Conservation (phyloP, 2,113 vertebrate genomes). For the Paradisaea rubra region DNA sequence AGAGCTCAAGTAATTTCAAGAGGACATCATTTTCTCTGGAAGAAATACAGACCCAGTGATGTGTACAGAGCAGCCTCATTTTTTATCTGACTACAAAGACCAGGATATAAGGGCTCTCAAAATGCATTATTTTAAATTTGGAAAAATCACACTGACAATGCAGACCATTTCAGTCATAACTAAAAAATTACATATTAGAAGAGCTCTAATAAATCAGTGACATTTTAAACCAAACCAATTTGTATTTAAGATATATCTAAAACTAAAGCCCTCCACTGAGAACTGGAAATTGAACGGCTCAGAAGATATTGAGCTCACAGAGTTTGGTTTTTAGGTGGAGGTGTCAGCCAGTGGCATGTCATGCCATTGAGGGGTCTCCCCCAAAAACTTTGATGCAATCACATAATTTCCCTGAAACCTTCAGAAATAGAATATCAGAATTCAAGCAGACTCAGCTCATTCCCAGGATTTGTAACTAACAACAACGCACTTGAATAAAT, state of each 20-base stretch:
- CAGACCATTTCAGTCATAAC: background rate
- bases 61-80: background rate
- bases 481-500: background rate
- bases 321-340: background rate
- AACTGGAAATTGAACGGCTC: background rate
- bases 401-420: background rate
- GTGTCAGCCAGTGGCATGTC: background rate
- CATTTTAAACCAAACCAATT: background rate
- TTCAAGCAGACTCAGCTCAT: background rate
- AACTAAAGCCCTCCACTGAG: background rate
- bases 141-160: background rate
- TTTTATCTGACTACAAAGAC: conserved; percentile 28
- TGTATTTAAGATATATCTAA: background rate
- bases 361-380: background rate
- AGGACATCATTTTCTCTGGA: conserved; percentile 7
- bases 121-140: background rate
- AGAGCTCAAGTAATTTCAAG: conserved; percentile 26
- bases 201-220: background rate
- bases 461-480: background rate
- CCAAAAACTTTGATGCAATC: background rate
- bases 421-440: background rate
- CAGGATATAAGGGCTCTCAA: background rate
- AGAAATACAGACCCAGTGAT: conserved; percentile 11
- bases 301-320: background rate
- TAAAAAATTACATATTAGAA: conserved; percentile 7